Evolutionary conservation across 2,797 vertebrate genomes (phyloP).

Genomic region (Poeciliopsis paucimaculata): DNA sequence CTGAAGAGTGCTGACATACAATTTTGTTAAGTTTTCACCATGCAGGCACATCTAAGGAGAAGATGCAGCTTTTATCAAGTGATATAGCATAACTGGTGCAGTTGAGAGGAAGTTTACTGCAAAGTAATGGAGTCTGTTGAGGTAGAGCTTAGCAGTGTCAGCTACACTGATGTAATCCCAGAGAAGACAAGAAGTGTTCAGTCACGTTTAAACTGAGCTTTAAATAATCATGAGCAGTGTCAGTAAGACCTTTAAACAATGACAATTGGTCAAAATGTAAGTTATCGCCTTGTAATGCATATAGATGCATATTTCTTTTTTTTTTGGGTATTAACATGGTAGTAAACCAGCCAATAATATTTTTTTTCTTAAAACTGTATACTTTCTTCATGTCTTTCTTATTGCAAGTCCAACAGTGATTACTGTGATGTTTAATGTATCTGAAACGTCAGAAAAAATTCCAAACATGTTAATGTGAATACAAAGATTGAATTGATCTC

Average conservation of each 20-base stretch:
- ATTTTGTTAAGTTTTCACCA: conserved; percentile 33
- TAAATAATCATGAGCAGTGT: not conserved
- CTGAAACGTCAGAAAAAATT: not conserved
- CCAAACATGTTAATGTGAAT: not conserved
- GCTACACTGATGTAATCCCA: conserved; percentile 27
- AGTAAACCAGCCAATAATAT: not conserved
- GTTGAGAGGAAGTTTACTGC: conserved; percentile 27
- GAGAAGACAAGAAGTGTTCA: not conserved
- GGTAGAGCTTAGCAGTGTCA: conserved; percentile 41
- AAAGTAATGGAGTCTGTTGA: conserved; percentile 38
- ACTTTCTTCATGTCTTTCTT: not conserved
- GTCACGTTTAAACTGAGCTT: not conserved
- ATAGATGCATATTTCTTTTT: not conserved
- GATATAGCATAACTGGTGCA: conserved; percentile 24
- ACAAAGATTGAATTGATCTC: not conserved
- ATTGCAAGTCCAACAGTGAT: not conserved
- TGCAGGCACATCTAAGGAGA: conserved; percentile 33
- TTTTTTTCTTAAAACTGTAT: not conserved
- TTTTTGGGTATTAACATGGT: not conserved
- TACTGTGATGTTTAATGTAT: not conserved
- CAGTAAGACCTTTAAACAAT: not conserved
- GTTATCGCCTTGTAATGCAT: not conserved
- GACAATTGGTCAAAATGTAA: not conserved
- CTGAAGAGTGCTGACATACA: conserved; percentile 24
- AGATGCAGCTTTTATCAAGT: conserved; percentile 43